These are phyloP conservation scores for Plebejus anna DNA, from an alignment of 2,888 invertebrate genomes.

Conservation along the genomic window DNA sequence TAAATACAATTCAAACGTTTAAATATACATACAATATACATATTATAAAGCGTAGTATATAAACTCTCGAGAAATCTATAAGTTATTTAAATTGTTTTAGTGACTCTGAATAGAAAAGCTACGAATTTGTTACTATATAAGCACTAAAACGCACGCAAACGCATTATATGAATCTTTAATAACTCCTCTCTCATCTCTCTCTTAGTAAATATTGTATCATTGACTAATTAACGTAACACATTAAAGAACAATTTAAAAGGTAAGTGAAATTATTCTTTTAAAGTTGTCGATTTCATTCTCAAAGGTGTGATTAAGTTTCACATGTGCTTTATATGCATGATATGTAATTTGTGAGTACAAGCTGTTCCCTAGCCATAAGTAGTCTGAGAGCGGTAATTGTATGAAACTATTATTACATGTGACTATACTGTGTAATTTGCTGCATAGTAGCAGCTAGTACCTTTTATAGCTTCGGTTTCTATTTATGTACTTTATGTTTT, in stretches of 20 bases:
- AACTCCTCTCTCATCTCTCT: too few species aligned
- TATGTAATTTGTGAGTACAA: slow-evolving; percentile 28
- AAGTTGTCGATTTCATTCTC: neutral
- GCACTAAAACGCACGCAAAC: too few species aligned
- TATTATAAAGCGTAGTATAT: too few species aligned
- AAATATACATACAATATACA: too few species aligned
- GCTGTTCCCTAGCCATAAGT: neutral
- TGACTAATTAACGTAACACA: too few species aligned
- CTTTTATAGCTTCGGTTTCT: neutral
- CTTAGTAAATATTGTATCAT: too few species aligned
- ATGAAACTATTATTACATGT: neutral
- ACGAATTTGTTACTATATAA: too few species aligned
- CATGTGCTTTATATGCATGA: slow-evolving; percentile 16
- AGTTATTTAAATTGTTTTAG: too few species aligned
- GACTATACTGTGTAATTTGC: neutral
- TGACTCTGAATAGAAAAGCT: too few species aligned
- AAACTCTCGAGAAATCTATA: too few species aligned
- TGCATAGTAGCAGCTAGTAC: neutral
- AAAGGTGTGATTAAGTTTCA: slow-evolving; percentile 25
- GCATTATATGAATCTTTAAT: too few species aligned
- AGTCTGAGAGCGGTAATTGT: slow-evolving; percentile 7
- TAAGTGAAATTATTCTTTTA: neutral
- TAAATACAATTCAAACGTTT: too few species aligned
- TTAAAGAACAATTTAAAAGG: neutral
- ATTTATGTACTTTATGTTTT: neutral